phyloP scores from a whole-genome alignment of 1,140 invertebrate genomes.

The Drosophila obscura region DNA sequence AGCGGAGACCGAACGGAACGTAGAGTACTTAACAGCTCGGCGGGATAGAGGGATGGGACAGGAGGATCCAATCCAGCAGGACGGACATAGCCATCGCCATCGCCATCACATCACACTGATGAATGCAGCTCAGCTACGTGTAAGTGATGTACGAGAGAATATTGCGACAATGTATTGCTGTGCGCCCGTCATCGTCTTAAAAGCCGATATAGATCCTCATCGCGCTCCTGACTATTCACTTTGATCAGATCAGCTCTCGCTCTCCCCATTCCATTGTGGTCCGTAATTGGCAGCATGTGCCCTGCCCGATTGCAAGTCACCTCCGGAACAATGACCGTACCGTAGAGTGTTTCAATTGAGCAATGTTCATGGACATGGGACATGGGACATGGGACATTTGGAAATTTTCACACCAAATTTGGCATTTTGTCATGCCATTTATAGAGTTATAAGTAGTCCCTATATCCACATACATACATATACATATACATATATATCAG shows the following conservation, averaged over 20 bases:
- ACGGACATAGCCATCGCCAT: background rate
- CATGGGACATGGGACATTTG: constrained; percentile 13
- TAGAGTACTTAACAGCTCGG: constrained; percentile 66
- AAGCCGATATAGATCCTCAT: constrained; percentile 18
- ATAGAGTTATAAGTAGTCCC: background rate
- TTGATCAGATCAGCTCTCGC: constrained; percentile 52
- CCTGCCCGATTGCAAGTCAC: constrained; percentile 19
- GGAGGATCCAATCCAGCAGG: constrained; percentile 1
- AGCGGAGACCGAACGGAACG: constrained; percentile 27
- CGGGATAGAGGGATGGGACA: constrained; percentile 15
- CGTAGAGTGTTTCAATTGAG: background rate
- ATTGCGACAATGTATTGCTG: constrained; percentile 7
- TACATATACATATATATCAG: too few species aligned
- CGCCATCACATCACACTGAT: background rate
- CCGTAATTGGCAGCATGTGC: constrained; percentile 61
- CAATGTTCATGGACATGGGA: background rate
- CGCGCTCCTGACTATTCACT: constrained; percentile 16
- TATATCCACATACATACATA: too few species aligned
- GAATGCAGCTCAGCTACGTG: constrained; percentile 7
- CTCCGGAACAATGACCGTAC: constrained; percentile 12
- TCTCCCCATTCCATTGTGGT: constrained; percentile 31
- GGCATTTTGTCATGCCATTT: constrained; percentile 31
- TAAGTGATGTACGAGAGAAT: background rate
- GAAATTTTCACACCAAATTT: constrained; percentile 52
- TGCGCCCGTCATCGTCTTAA: constrained; percentile 25